Percentiles rank a stretch among this genome's conserved stretches.
phyloP scores from a whole-genome alignment of 2,888 invertebrate genomes.

The Mylabris sibirica region DNA sequence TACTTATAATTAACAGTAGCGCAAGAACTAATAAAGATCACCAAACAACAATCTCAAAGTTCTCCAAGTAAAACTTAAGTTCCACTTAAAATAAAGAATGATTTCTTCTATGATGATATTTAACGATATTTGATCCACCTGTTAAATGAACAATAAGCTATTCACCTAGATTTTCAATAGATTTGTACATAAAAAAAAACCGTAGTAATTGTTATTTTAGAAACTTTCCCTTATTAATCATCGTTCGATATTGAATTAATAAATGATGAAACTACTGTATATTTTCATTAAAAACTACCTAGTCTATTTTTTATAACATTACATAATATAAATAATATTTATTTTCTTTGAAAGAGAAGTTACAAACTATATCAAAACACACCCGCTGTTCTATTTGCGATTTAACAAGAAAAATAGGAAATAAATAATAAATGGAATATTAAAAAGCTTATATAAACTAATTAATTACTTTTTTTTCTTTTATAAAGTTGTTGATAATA shows the following conservation, averaged over 20 bases:
- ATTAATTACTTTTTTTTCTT: not conserved
- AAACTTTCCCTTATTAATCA: slow-evolving; percentile 33
- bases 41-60: no score
- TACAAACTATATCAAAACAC: slow-evolving; percentile 15
- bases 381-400: slow-evolving; percentile 15
- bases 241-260: slow-evolving; percentile 20
- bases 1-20: not conserved
- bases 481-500: not conserved
- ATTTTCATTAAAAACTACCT: slow-evolving; percentile 18
- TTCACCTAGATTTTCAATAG: slow-evolving; percentile 10
- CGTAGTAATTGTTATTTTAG: slow-evolving; percentile 17
- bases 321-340: slow-evolving; percentile 13
- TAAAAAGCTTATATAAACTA: slow-evolving; percentile 1
- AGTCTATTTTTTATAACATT: slow-evolving; percentile 12
- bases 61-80: no score
- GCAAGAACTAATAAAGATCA: not conserved
- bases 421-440: not conserved
- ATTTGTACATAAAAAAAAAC: not conserved
- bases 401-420: not conserved
- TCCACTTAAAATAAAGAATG: not conserved
- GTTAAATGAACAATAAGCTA: slow-evolving; percentile 3
- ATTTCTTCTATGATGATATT: no score
- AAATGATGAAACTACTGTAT: slow-evolving; percentile 23
- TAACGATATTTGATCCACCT: not conserved
- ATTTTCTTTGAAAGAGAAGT: not conserved